Evolutionary conservation across 1,140 invertebrate genomes (phyloP).

Genomic region (Bilobella aurantiaca): DNA sequence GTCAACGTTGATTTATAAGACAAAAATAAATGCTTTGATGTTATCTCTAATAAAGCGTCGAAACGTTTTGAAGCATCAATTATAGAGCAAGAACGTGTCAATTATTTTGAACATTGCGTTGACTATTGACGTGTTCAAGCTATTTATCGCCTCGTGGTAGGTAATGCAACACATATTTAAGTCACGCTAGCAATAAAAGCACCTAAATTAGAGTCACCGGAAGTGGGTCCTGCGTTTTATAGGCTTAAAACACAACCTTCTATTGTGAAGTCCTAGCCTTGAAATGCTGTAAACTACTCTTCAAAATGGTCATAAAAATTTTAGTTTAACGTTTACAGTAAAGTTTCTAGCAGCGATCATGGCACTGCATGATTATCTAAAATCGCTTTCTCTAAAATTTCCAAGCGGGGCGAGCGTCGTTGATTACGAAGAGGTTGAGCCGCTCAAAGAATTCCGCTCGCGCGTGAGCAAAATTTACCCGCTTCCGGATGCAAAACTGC

Average conservation of each 20-base stretch:
- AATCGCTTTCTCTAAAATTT: background rate
- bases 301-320: background rate
- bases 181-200: background rate
- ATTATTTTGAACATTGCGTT: too few species aligned
- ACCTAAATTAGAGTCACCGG: background rate
- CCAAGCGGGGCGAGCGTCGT: background rate
- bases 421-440: conserved; percentile 1
- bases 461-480: conserved; percentile 18
- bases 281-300: background rate
- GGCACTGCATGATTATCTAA: background rate
- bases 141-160: too few species aligned
- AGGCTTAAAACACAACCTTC: background rate
- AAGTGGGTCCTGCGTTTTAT: too few species aligned
- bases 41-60: background rate
- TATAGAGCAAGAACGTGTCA: background rate
- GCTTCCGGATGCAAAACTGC: conserved; percentile 6
- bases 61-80: background rate
- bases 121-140: too few species aligned
- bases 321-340: background rate
- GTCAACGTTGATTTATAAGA: too few species aligned
- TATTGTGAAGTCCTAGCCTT: background rate
- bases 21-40: background rate
- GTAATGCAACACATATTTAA: too few species aligned
- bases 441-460: conserved; percentile 6
- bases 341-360: background rate